These are phyloP conservation scores for Antennarius maculatus DNA, from an alignment of 2,797 vertebrate genomes.

Conservation along the genomic window DNA sequence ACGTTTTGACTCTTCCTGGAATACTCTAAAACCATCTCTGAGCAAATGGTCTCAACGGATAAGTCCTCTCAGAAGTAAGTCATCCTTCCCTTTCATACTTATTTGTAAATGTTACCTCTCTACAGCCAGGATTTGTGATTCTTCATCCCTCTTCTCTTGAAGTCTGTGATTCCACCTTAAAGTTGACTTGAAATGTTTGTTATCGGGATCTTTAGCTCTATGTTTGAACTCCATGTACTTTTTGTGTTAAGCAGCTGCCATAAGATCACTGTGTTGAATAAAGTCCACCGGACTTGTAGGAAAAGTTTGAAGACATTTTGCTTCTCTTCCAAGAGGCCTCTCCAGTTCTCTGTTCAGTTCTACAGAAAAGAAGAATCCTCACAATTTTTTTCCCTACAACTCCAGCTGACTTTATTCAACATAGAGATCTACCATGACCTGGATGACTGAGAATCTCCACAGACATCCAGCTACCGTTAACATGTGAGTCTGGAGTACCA, in stretches of 20 bases:
- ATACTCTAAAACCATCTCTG: constrained; percentile 53
- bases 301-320: too few species aligned
- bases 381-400: too few species aligned
- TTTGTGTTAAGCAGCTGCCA: constrained; percentile 51
- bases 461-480: constrained; percentile 58
- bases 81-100: neutral
- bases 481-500: constrained; percentile 77
- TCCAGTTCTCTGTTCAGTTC: too few species aligned
- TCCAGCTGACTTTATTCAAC: too few species aligned
- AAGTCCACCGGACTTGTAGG: too few species aligned
- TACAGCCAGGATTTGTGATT: neutral
- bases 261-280: too few species aligned
- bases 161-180: neutral
- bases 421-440: too few species aligned
- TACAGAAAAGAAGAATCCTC: too few species aligned
- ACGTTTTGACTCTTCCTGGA: constrained; percentile 57
- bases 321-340: too few species aligned
- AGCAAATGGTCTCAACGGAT: constrained; percentile 77
- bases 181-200: constrained; percentile 10
- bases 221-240: constrained; percentile 32
- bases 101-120: neutral
- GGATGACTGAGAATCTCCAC: too few species aligned
- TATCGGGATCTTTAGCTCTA: neutral
- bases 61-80: constrained; percentile 65
- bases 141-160: neutral